Percentiles rank a stretch among this genome's conserved stretches.
Conservation (phyloP, 2,888 invertebrate genomes). For the Hemicrepidius hirtus region DNA sequence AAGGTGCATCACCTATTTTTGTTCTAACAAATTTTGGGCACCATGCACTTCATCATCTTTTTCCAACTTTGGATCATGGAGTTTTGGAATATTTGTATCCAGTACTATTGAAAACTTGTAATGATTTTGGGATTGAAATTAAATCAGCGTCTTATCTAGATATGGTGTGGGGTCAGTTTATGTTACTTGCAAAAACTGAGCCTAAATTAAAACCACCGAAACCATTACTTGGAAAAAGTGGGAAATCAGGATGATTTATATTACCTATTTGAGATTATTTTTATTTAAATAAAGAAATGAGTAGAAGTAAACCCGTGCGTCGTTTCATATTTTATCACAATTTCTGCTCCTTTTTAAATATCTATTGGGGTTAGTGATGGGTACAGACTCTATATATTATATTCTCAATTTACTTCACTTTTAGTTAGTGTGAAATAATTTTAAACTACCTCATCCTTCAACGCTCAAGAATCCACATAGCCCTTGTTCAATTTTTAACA, state of each 20-base stretch:
- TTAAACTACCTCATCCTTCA: no score
- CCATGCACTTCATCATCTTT: constrained; percentile 86
- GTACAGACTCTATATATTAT: no score
- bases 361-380: no score
- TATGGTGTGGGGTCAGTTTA: constrained; percentile 80
- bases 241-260: background rate
- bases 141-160: constrained; percentile 78
- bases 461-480: no score
- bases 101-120: constrained; percentile 77
- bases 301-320: no score
- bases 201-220: constrained; percentile 67
- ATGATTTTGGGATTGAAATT: constrained; percentile 78
- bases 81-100: constrained; percentile 80
- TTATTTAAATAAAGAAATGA: no score
- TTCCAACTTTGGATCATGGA: constrained; percentile 87
- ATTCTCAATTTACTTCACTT: no score
- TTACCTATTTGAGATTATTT: no score
- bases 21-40: constrained; percentile 85
- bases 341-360: no score
- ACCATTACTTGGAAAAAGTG: background rate
- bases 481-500: no score
- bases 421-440: no score
- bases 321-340: no score
- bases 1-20: constrained; percentile 79
- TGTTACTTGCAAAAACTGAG: constrained; percentile 74